Evolutionary conservation across 2,797 vertebrate genomes (phyloP).

Genomic region (Protonibea diacanthus): DNA sequence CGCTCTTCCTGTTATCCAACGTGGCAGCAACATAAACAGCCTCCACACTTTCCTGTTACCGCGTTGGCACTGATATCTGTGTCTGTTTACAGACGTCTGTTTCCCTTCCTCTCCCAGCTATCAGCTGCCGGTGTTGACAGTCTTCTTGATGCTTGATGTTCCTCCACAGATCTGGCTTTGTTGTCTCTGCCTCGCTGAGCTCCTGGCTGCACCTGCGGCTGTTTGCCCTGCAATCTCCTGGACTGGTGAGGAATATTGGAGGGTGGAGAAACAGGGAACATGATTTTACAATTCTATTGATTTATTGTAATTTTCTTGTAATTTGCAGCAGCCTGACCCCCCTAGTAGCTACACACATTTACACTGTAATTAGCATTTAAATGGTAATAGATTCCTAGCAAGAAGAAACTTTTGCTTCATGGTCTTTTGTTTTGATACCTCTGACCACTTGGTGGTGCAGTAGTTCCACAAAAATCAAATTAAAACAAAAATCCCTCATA

Average conservation of each 20-base stretch:
- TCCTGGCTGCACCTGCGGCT: slow-evolving; percentile 61
- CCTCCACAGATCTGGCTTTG: slow-evolving; percentile 58
- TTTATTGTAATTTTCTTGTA: background rate
- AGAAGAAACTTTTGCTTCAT: background rate
- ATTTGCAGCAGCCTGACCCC: background rate
- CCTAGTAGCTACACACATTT: background rate
- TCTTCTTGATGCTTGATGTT: slow-evolving; percentile 47
- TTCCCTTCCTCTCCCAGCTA: slow-evolving; percentile 15
- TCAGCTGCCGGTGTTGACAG: slow-evolving; percentile 59
- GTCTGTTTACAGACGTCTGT: slow-evolving; percentile 48
- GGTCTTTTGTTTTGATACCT: background rate
- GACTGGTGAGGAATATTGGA: slow-evolving; percentile 4
- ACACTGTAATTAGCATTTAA: slow-evolving; percentile 6
- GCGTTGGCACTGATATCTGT: slow-evolving; percentile 29
- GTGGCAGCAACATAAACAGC: slow-evolving; percentile 31
- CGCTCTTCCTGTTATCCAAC: slow-evolving; percentile 23
- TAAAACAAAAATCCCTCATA: background rate
- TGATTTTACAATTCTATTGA: background rate
- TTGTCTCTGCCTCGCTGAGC: slow-evolving; percentile 50
- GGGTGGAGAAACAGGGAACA: background rate
- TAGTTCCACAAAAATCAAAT: slow-evolving; percentile 59
- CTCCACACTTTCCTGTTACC: slow-evolving; percentile 6
- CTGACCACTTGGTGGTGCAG: slow-evolving; percentile 66
- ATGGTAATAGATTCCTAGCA: background rate
- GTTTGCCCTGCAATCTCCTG: slow-evolving; percentile 41